A percentile compares a stretch with the other conserved stretches of the same genome.
These are phyloP conservation scores for Tenrec ecaudatus DNA, from an alignment of 2,113 vertebrate genomes.

Conservation along the genomic window DNA sequence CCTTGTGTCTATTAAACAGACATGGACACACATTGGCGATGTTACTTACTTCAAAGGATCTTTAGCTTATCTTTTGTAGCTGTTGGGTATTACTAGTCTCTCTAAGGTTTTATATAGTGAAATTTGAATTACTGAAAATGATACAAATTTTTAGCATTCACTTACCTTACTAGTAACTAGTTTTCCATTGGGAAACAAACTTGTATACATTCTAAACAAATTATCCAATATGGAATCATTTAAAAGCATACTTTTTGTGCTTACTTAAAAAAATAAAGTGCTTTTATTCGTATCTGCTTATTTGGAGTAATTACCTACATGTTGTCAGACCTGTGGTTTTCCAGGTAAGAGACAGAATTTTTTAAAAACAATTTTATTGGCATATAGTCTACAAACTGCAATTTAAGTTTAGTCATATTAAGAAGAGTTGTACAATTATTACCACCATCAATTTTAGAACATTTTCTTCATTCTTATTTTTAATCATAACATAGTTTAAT, in stretches of 20 bases:
- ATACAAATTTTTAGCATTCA: constrained; percentile 79
- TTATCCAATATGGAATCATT: constrained; percentile 81
- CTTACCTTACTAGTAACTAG: constrained; percentile 82
- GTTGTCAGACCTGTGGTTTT: constrained; percentile 86
- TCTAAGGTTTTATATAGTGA: constrained; percentile 79
- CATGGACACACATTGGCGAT: constrained; percentile 69
- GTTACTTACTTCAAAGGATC: constrained; percentile 70
- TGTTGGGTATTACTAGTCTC: constrained; percentile 79
- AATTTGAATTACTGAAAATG: constrained; percentile 81
- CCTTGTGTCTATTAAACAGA: constrained; percentile 83
- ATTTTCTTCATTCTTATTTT: too few relatives aligned
- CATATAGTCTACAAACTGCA: too few relatives aligned
- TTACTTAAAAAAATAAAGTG: constrained; percentile 85
- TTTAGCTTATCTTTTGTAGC: constrained; percentile 83
- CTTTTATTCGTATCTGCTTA: constrained; percentile 86
- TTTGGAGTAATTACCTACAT: constrained; percentile 80
- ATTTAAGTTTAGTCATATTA: too few relatives aligned
- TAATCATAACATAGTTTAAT: too few relatives aligned
- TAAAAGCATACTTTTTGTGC: constrained; percentile 83
- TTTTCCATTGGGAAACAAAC: constrained; percentile 76
- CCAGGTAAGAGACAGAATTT: constrained; percentile 82
- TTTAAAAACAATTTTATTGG: too few relatives aligned
- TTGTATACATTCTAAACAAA: constrained; percentile 81
- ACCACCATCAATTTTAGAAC: too few relatives aligned
- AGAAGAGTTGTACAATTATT: too few relatives aligned